These are phyloP conservation scores for Ictidomys tridecemlineatus DNA, from an alignment of 2,113 vertebrate species.

Conservation along the genomic window DNA sequence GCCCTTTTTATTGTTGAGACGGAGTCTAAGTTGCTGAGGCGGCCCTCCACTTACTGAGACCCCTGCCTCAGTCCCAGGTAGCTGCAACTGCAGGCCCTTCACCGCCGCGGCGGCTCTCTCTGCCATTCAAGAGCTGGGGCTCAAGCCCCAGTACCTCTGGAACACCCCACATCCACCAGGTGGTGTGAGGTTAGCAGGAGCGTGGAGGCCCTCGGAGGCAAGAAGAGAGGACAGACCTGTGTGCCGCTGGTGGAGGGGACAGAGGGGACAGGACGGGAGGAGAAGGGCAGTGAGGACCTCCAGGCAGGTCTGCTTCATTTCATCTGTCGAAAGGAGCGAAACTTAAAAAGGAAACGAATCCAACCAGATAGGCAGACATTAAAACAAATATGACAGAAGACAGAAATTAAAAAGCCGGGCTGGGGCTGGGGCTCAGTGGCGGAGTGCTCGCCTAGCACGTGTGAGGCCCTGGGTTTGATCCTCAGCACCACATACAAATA, in stretches of 20 bases:
- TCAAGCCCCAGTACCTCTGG: neutral
- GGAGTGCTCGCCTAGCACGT: too few relatives aligned
- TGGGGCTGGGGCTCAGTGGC: too few relatives aligned
- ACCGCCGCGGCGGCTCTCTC: neutral
- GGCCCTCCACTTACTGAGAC: too few relatives aligned
- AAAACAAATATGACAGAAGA: neutral
- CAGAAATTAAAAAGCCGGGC: neutral
- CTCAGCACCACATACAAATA: too few relatives aligned
- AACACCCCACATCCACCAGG: neutral
- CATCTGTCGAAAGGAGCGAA: neutral
- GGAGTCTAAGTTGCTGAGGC: neutral
- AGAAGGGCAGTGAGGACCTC: too few relatives aligned
- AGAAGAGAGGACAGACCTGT: too few relatives aligned
- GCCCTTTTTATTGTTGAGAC: too few relatives aligned
- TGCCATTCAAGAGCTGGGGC: neutral
- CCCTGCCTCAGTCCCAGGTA: neutral
- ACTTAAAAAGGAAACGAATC: neutral
- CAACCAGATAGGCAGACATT: neutral
- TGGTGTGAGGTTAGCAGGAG: neutral
- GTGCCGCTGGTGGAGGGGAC: neutral
- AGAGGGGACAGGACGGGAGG: too few relatives aligned
- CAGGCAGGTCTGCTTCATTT: neutral
- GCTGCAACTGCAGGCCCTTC: neutral
- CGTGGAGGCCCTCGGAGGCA: rapidly evolving
- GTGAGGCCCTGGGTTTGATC: too few relatives aligned